phyloP scores from a whole-genome alignment of 2,797 vertebrate species.

The Spondyliosoma cantharus region DNA sequence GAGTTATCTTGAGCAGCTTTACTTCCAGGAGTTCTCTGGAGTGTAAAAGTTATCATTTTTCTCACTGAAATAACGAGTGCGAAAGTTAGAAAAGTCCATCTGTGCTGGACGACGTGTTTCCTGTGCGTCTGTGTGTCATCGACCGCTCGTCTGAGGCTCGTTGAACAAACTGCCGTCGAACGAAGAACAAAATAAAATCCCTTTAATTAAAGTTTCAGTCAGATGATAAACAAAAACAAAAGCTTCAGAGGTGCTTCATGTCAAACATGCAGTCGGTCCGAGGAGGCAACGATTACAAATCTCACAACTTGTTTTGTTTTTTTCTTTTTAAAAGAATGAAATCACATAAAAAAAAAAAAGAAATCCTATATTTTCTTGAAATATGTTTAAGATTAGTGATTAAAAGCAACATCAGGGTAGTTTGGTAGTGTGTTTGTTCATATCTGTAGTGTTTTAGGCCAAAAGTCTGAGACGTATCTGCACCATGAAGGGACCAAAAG shows the following conservation, averaged over 20 bases:
- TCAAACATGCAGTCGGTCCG: constrained; percentile 48
- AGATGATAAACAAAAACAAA: not conserved
- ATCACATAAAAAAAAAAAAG: constrained; percentile 35
- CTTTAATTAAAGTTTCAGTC: constrained; percentile 66
- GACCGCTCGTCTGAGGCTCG: not conserved
- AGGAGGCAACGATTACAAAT: constrained; percentile 43
- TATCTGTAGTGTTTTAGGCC: constrained; percentile 45
- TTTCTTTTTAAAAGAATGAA: constrained; percentile 24
- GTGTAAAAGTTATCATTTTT: too few species aligned
- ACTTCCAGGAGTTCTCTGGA: too few species aligned
- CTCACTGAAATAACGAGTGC: too few species aligned
- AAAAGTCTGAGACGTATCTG: constrained; percentile 50
- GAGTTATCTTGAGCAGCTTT: too few species aligned
- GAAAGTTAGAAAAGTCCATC: too few species aligned
- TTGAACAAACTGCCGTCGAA: constrained; percentile 28
- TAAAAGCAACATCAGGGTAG: constrained; percentile 34
- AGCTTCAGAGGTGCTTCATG: constrained; percentile 51
- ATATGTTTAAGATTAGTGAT: constrained; percentile 18
- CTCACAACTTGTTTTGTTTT: not conserved
- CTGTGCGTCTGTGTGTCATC: constrained; percentile 51
- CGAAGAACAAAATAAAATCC: constrained; percentile 46
- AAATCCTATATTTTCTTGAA: constrained; percentile 40
- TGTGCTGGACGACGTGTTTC: too few species aligned
- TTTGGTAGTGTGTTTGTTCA: constrained; percentile 42
- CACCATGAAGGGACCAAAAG: constrained; percentile 71